Evolutionary conservation across 2,888 invertebrate species (phyloP).

Genomic region (Exocentrus adspersus): DNA sequence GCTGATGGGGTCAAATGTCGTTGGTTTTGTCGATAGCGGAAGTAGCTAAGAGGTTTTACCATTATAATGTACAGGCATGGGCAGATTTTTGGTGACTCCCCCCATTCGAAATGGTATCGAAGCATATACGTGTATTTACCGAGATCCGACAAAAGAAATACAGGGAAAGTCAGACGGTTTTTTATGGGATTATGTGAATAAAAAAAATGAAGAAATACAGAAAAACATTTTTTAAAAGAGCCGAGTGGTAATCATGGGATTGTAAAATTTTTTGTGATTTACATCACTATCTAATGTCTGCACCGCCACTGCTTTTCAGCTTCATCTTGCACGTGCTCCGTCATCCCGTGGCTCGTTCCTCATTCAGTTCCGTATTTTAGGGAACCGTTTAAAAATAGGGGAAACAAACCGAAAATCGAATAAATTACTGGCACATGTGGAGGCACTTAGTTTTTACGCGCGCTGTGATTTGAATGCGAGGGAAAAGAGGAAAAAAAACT

Average conservation of each 20-base stretch:
- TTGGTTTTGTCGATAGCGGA: slow-evolving; percentile 57
- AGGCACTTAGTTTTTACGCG: slow-evolving; percentile 41
- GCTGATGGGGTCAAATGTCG: slow-evolving; percentile 60
- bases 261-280: too few relatives aligned
- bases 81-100: slow-evolving; percentile 39
- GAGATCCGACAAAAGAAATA: too few relatives aligned
- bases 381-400: slow-evolving; percentile 45
- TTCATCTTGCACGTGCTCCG: slow-evolving; percentile 38
- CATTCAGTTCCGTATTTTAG: slow-evolving; percentile 43
- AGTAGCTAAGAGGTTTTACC: slow-evolving; percentile 54
- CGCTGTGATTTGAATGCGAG: slow-evolving; percentile 16
- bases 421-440: slow-evolving; percentile 47
- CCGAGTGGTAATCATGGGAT: too few relatives aligned
- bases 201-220: too few relatives aligned
- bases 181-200: too few relatives aligned
- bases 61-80: slow-evolving; percentile 39
- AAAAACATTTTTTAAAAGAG: too few relatives aligned
- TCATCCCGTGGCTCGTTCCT: slow-evolving; percentile 36
- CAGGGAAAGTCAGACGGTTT: too few relatives aligned
- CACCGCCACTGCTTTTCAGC: slow-evolving; percentile 20
- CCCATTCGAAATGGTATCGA: too few relatives aligned
- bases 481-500: too few relatives aligned
- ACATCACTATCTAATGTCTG: too few relatives aligned
- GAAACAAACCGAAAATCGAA: slow-evolving; percentile 43
- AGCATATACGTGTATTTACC: too few relatives aligned